Conservation (phyloP, 2,797 vertebrate species). For the Mus minutoides region DNA sequence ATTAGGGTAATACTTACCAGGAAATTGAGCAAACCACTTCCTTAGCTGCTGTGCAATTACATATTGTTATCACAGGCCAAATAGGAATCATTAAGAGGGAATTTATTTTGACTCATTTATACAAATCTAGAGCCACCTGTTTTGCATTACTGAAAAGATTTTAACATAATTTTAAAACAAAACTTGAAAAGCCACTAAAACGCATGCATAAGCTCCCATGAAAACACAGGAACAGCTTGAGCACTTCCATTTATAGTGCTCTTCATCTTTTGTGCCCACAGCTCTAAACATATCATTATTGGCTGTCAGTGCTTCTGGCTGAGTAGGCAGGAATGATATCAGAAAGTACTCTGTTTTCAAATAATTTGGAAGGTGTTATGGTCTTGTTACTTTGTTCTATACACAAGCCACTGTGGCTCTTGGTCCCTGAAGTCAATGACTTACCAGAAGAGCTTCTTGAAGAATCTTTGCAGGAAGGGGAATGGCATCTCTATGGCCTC, state of each 20-base stretch:
- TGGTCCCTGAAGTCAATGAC: not conserved
- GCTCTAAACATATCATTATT: not conserved
- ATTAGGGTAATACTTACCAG: not conserved
- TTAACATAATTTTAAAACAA: slow-evolving; percentile 59
- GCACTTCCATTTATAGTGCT: not conserved
- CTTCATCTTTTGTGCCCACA: slow-evolving; percentile 33
- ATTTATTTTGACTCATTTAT: slow-evolving; percentile 24
- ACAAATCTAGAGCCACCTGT: slow-evolving; percentile 39
- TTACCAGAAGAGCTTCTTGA: not conserved
- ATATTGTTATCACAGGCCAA: slow-evolving; percentile 6
- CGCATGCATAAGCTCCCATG: slow-evolving; percentile 9
- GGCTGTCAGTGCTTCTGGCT: slow-evolving; percentile 6
- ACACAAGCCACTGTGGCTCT: not conserved
- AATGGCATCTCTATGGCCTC: not conserved
- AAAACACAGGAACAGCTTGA: not conserved
- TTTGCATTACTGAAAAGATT: slow-evolving; percentile 58
- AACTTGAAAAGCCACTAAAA: slow-evolving; percentile 40
- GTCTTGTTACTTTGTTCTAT: not conserved
- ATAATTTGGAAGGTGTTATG: not conserved
- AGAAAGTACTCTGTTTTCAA: not conserved
- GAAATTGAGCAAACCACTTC: slow-evolving; percentile 56
- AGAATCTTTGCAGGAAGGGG: not conserved
- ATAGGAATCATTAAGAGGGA: slow-evolving; percentile 20
- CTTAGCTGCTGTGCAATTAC: slow-evolving; percentile 23
- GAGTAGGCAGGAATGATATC: slow-evolving; percentile 8